Conservation (phyloP, 2,113 vertebrate genomes). For the Pangasianodon hypophthalmus region DNA sequence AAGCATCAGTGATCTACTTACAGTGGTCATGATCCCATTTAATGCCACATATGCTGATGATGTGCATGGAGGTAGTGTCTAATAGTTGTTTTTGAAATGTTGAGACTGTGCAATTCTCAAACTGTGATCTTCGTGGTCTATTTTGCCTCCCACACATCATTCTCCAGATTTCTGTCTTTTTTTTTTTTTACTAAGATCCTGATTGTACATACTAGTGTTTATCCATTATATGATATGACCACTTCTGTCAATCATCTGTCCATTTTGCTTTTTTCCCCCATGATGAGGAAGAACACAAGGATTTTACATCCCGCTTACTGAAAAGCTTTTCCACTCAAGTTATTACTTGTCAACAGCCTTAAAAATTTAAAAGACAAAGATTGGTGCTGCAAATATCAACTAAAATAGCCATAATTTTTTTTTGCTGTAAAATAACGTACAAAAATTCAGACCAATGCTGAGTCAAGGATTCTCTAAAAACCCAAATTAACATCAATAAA, state of each 20-base stretch:
- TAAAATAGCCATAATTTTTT: background rate
- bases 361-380: background rate
- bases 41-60: background rate
- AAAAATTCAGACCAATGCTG: background rate
- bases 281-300: background rate
- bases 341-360: background rate
- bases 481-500: background rate
- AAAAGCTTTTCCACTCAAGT: background rate
- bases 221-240: background rate
- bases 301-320: background rate
- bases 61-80: background rate
- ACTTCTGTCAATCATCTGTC: background rate
- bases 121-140: background rate
- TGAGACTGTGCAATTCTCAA: background rate
- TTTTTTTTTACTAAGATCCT: background rate
- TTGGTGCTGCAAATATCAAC: background rate
- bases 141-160: background rate
- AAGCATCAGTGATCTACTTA: background rate
- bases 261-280: background rate
- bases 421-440: background rate
- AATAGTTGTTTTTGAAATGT: background rate
- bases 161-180: background rate
- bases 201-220: background rate
- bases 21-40: background rate
- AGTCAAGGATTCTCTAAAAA: background rate